phyloP scores from a whole-genome alignment of 2,113 vertebrate genomes.

The Eleginops maclovinus region DNA sequence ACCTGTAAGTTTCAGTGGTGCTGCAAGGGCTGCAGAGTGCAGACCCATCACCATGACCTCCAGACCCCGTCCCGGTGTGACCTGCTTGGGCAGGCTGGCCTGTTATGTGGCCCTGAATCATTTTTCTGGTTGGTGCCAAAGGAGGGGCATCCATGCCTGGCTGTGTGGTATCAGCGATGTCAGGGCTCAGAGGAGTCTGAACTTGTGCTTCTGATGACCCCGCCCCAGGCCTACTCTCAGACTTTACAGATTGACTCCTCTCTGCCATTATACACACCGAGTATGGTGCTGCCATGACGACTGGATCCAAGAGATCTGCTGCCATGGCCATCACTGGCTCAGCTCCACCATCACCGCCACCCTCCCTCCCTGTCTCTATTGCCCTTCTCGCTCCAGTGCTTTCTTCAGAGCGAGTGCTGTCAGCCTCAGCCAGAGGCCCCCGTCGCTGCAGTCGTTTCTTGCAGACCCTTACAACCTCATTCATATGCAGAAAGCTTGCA shows the following conservation, averaged over 20 bases:
- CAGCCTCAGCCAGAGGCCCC: slow-evolving; percentile 88
- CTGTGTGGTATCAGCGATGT: slow-evolving; percentile 91
- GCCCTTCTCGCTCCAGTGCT: slow-evolving; percentile 77
- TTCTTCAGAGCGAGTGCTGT: slow-evolving; percentile 94
- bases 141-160: slow-evolving; percentile 87
- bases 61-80: slow-evolving; percentile 36
- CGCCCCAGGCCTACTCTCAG: slow-evolving; percentile 55
- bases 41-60: slow-evolving; percentile 65
- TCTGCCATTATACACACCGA: slow-evolving; percentile 41
- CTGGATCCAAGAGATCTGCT: slow-evolving; percentile 35
- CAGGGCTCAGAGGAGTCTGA: slow-evolving; percentile 74
- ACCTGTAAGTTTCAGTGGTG: slow-evolving; percentile 86
- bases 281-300: slow-evolving; percentile 37
- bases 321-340: slow-evolving; percentile 28
- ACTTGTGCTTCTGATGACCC: slow-evolving; percentile 44
- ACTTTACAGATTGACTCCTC: slow-evolving; percentile 57
- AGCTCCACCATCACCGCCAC: slow-evolving; percentile 21
- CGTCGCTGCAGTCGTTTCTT: slow-evolving; percentile 90
- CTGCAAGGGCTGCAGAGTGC: slow-evolving; percentile 91
- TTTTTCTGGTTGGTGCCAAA: slow-evolving; percentile 56
- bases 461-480: slow-evolving; percentile 94
- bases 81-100: slow-evolving; percentile 46
- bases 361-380: slow-evolving; percentile 24
- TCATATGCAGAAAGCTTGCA: slow-evolving; percentile 97
- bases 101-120: slow-evolving; percentile 23